Conservation (phyloP, 2,113 vertebrate genomes). For the Addax nasomaculatus region DNA sequence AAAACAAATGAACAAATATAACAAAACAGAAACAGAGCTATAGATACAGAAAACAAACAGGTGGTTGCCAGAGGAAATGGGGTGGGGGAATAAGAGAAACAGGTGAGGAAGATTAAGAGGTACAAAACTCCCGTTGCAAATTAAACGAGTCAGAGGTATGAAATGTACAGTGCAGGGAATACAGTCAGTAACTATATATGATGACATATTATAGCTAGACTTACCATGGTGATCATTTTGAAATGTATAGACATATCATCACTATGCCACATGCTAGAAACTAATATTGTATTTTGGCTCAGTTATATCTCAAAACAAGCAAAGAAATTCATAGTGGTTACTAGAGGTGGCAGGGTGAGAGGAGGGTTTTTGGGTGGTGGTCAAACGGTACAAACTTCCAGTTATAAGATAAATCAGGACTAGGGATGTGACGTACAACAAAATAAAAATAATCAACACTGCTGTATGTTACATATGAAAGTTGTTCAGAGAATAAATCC, state of each 20-base stretch:
- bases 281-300: background rate
- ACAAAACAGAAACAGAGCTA: background rate
- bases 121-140: background rate
- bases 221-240: background rate
- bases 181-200: too few species aligned
- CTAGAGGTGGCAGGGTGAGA: background rate
- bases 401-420: background rate
- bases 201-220: background rate
- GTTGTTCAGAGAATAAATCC: background rate
- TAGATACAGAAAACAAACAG: background rate
- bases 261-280: background rate
- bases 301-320: background rate
- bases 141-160: background rate
- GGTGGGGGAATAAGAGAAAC: background rate
- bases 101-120: background rate
- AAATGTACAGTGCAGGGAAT: background rate
- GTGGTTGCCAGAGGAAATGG: background rate
- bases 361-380: background rate
- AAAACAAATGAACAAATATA: background rate
- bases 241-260: background rate
- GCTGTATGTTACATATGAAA: background rate
- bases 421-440: background rate
- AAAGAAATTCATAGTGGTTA: background rate
- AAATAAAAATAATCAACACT: background rate
- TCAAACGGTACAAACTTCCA: background rate